Base-by-base conservation (phyloP, 2,888 invertebrate genomes). In the Apocheima hispidaria region DNA sequence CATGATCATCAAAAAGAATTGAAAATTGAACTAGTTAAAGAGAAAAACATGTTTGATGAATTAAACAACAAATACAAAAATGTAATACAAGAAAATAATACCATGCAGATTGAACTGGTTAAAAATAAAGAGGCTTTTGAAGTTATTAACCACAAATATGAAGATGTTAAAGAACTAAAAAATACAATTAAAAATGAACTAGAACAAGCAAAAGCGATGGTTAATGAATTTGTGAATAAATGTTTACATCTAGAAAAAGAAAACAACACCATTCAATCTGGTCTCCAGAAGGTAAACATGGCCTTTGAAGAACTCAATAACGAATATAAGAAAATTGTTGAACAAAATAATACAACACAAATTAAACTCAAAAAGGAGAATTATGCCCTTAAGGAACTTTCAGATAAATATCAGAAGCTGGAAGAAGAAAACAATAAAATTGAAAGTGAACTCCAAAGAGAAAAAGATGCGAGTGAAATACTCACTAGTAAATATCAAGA, bases 401-500 rank as follows among this genome's bases (percentile, higher is more conserved):
- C 4, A 23, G 21, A 49, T 26, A 38, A 38, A 26, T 26, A 23
- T 26, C 23, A 23, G 5, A 50, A 9, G 3, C 38, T 50, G 10
- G 6, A 26, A 26, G 36, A 50, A 38, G 26, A 38, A 26, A 50
- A 50, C 26, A 28, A 26, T 26, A 61, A 70, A 7, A 63, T 88
- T 5, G 81, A 85, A 63, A 66, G 78, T 9, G 79, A 86, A 21
- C 63, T 88, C 23, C 77, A 77, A 50, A 83, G 78, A 51, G 87
- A 86, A 62, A 87, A 77, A 52, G 79, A 82, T 33, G 60, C 71
- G 2, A 76, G 65, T 58, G 72, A 79, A 14, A 77, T 81, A 49
- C 63, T 81, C 4, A 65, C 73, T 4, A 78, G 75, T 46, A 81
- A 82, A 61, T 82, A 80, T 63, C 76, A 79, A 23, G 71, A 71